Evolutionary conservation across 2,113 vertebrate species (phyloP).

Genomic region (Amia ocellicauda): DNA sequence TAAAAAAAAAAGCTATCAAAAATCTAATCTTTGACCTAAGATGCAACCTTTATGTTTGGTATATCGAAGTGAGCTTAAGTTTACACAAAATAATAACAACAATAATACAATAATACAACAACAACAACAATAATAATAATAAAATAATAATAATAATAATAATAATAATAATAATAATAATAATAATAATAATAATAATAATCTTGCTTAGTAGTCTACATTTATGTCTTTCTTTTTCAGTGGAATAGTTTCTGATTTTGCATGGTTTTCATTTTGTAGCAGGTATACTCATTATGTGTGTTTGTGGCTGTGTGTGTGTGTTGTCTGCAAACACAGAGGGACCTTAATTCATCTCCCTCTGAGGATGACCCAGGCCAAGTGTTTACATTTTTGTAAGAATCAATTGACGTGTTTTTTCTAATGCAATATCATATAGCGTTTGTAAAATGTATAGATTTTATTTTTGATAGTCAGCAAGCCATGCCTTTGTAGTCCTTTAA

Average conservation of each 20-base stretch:
- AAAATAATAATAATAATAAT: too few species aligned
- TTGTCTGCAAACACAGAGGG: not conserved
- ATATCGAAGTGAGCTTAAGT: not conserved
- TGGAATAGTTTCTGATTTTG: too few species aligned
- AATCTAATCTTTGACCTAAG: not conserved
- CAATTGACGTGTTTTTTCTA: not conserved
- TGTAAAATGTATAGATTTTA: constrained; percentile 1
- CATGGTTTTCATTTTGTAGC: too few species aligned
- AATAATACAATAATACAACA: too few species aligned
- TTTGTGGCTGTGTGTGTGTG: not conserved
- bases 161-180: too few species aligned
- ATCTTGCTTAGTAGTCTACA: too few species aligned
- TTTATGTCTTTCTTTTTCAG: too few species aligned
- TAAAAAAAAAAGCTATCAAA: not conserved
- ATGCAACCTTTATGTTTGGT: not conserved
- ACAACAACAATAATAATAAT: too few species aligned
- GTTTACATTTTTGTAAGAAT: not conserved
- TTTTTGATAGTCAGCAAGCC: constrained; percentile 4
- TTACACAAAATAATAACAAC: not conserved
- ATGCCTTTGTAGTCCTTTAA: constrained; percentile 5
- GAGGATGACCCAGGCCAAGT: not conserved
- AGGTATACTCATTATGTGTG: too few species aligned
- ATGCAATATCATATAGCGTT: not conserved
- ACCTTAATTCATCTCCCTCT: not conserved
- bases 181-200: too few species aligned